Base-by-base conservation (phyloP, 1,140 invertebrate species). In the Cyclargus thomasi region DNA sequence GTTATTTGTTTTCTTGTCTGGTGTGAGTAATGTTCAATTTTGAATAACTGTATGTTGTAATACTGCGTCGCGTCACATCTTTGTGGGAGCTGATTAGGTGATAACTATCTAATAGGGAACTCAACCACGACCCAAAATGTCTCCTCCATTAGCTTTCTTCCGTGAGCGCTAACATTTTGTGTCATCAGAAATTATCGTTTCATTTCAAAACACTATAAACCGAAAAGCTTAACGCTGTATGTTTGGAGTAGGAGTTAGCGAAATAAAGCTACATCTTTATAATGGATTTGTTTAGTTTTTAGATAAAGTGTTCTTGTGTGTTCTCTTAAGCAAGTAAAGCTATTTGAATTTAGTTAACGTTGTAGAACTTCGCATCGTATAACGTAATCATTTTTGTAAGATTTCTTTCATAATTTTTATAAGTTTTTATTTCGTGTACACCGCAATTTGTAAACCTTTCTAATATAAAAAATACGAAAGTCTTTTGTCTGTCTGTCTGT, bases 151-250 rank as follows among this genome's bases (percentile, higher is more conserved):
- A 20, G 8, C 53, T 59, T 10, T 59, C 55, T 20, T 59, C 55
- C 55, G 18, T 59, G 3, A 21, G 7, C 53, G 53, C 5, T 29
- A 57, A 67, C 29, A 53, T 62, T 53, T 64, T 36, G n/a, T 64
- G 16, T 67, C 47, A 70, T 65, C 53, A 57, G 35, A 62, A 62
- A 67, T 67, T 67, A 67, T 47, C 66, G 62, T 57, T 67, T 63
- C 57, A 53, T 67, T 55, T 29, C 22, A 35, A 21, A 59, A 63
- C 66, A 39, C 59, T 39, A 67, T 67, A 57, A 47, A 62, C 22
- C 59, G 47, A 21, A 67, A 63, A 67, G 67, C 67, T 62, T 62
- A 63, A 62, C 59, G 39, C 20, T 67, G 67, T 67, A 7, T 67
- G 22, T 67, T 67, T 63, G 39, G 22, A 36, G 17, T 36, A 29